Base-by-base conservation (phyloP, 2,888 invertebrate genomes). In the Oligia latruncula region DNA sequence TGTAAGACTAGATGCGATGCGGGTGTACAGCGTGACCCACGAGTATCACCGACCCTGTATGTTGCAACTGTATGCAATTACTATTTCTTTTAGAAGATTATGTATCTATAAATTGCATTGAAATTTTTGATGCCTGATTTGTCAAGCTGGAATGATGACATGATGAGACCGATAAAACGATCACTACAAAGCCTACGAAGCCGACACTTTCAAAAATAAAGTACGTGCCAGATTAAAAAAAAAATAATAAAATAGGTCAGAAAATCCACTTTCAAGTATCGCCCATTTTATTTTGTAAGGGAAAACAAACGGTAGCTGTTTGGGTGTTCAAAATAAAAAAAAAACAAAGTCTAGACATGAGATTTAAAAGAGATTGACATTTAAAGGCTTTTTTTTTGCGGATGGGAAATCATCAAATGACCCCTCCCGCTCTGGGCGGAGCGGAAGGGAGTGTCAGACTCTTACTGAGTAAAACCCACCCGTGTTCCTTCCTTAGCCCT, bases 1-100 rank as follows among this genome's bases (percentile, higher is more conserved):
- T 89, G 92, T 91, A 91, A 93, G 84, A 68, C 82, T 77, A 91
- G 84, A 87, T 66, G 80, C 49, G 77, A 58, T 46, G 67, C 52
- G 80, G 77, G 70, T 80, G n/a, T 81, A 75, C 84, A 89, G 85
- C 91, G 86, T 90, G 85, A 87, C 87, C 64, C 43, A 49, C 58
- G 46, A 20, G 71, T 65, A 65, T 2, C 72, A 52, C 58, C 58
- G 73, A 75, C 71, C 35, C 72, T 64, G 46, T 49, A 3, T 62
- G 76, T 66, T 60, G 58, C 55, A 75, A 66, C 66, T 72, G 20
- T 60, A 46, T 80, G 60, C 65, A 73, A 40, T 80, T 67, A 17
- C 46, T 62, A 62, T 52, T 46, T 52, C 52, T 13, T 60, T 35
- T 35, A 35, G 35, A 35, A 35, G 35, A 3, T 35, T 35, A 35